Evolutionary conservation across 2,888 invertebrate species (phyloP).

Genomic region (Geotrupes spiniger): DNA sequence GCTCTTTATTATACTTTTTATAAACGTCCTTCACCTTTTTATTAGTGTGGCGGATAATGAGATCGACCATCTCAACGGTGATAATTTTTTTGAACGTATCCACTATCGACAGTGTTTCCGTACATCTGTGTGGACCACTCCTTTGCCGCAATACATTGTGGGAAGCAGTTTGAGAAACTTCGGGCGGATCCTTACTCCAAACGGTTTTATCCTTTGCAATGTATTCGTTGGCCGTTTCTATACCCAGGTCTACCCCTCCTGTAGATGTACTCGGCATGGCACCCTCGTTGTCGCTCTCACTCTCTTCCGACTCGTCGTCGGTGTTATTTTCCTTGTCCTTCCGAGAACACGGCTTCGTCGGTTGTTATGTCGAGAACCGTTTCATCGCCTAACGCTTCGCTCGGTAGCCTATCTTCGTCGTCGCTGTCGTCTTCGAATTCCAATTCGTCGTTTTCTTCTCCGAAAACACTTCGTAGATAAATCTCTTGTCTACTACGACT

Average conservation of each 20-base stretch:
- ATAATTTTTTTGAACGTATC: too few relatives aligned
- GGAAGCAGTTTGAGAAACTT: slow-evolving; percentile 20
- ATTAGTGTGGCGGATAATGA: too few relatives aligned
- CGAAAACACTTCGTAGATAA: slow-evolving; percentile 4
- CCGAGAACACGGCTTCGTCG: too few relatives aligned
- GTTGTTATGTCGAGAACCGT: too few relatives aligned
- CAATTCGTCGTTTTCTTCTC: background rate
- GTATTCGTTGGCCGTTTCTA: slow-evolving; percentile 7
- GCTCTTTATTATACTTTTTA: too few relatives aligned
- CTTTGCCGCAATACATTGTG: slow-evolving; percentile 18
- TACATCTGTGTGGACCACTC: slow-evolving; percentile 8
- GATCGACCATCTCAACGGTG: too few relatives aligned
- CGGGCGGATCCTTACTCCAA: slow-evolving; percentile 19
- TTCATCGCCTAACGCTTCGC: background rate
- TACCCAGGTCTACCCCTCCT: background rate
- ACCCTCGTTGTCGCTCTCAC: slow-evolving; percentile 1
- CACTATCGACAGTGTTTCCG: slow-evolving; percentile 3
- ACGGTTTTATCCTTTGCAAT: slow-evolving; percentile 25
- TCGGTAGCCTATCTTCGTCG: slow-evolving; percentile 3
- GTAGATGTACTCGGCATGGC: background rate
- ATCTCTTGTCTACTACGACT: slow-evolving; percentile 3
- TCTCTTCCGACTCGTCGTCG: background rate
- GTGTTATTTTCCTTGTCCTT: too few relatives aligned
- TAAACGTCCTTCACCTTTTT: too few relatives aligned
- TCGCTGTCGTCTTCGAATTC: slow-evolving; percentile 3